phyloP scores from a whole-genome alignment of 2,888 invertebrate species.

The Diarsia rubi region DNA sequence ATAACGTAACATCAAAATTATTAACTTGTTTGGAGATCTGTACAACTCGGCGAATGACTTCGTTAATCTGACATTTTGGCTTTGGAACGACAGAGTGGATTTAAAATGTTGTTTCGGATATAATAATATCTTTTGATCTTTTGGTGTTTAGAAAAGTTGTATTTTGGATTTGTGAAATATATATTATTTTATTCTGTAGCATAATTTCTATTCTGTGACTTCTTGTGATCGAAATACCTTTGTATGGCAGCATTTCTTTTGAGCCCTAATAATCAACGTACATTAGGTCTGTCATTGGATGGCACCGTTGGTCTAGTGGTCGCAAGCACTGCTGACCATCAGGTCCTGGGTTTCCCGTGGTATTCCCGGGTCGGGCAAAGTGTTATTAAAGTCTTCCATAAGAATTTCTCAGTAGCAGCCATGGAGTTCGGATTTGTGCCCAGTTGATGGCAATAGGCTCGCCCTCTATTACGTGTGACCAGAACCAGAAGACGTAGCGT shows the following conservation, averaged over 20 bases:
- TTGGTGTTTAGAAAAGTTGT: neutral
- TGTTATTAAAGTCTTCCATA: no score
- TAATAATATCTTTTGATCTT: neutral
- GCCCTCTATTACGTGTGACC: no score
- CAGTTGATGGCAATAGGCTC: no score
- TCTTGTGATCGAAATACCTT: neutral
- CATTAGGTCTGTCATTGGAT: no score
- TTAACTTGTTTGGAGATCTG: conserved; percentile 46
- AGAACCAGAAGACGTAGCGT: no score
- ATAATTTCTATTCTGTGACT: neutral
- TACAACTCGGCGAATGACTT: conserved; percentile 51
- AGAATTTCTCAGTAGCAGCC: no score
- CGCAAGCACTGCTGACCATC: no score
- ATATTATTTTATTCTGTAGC: neutral
- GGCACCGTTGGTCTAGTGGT: no score
- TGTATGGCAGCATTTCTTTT: neutral
- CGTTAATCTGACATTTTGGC: conserved; percentile 40
- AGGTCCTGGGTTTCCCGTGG: no score
- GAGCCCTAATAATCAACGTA: no score
- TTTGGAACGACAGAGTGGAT: conserved; percentile 13
- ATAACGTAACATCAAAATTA: conserved; percentile 46
- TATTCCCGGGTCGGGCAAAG: no score
- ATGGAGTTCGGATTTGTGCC: no score
- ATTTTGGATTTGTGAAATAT: neutral
- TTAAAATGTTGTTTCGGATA: conserved; percentile 3